Conservation (phyloP, 2,888 invertebrate genomes). For the Netelia melanura region DNA sequence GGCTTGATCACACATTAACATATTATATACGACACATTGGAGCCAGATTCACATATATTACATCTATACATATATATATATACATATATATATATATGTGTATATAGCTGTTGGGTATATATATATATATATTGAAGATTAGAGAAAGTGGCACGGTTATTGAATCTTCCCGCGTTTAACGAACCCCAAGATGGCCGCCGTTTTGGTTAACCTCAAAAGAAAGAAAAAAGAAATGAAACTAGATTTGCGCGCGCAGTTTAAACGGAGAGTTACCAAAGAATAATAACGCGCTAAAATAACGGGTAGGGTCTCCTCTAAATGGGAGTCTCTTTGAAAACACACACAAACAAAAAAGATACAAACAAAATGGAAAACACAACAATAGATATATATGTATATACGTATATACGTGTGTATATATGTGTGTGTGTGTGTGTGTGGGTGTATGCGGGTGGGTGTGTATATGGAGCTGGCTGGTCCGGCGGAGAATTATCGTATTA, state of each 20-base stretch:
- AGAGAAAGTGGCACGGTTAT: constrained; percentile 15
- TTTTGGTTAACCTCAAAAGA: neutral
- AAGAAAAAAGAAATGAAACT: neutral
- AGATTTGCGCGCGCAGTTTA: constrained; percentile 11
- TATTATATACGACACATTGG: constrained; percentile 57
- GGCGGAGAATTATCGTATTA: constrained; percentile 72
- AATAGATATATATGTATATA: neutral
- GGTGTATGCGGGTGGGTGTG: neutral
- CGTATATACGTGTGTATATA: neutral
- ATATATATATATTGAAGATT: constrained; percentile 37
- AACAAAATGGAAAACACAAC: neutral
- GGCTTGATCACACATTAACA: constrained; percentile 83
- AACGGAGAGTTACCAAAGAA: constrained; percentile 62
- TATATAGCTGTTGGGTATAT: constrained; percentile 53
- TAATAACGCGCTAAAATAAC: constrained; percentile 29
- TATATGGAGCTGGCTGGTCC: constrained; percentile 78
- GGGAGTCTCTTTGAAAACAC: neutral
- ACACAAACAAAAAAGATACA: neutral
- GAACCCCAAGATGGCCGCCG: neutral
- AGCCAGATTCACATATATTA: constrained; percentile 45
- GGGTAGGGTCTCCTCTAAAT: constrained; percentile 12
- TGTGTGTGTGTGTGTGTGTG: neutral
- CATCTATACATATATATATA: constrained; percentile 72
- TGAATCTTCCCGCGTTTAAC: constrained; percentile 12
- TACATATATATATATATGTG: constrained; percentile 59